Evolutionary conservation across 2,888 invertebrate genomes (phyloP).

Genomic region (Aspidiotus rigidus): DNA sequence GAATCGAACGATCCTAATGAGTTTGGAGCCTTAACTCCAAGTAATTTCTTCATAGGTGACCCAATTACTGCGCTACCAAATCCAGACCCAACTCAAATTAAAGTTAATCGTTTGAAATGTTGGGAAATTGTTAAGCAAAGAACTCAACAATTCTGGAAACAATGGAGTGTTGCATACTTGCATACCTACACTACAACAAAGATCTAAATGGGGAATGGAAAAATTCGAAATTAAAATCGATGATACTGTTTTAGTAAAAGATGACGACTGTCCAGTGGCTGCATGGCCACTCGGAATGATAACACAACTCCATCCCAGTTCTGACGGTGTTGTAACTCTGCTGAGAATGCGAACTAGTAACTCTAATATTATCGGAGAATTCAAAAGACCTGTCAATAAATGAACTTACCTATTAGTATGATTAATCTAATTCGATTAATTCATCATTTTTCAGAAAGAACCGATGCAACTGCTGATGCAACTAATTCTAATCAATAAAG

Average conservation of each 20-base stretch:
- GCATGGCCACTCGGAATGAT: background rate
- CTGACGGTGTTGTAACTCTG: background rate
- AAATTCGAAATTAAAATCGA: constrained; percentile 7
- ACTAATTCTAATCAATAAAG: too few relatives aligned
- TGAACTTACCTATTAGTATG: background rate
- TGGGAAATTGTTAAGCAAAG: background rate
- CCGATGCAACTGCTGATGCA: too few relatives aligned
- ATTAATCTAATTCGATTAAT: background rate
- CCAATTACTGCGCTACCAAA: constrained; percentile 38
- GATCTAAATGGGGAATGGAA: constrained; percentile 26
- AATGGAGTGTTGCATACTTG: background rate
- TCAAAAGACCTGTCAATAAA: background rate
- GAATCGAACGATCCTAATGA: constrained; percentile 2
- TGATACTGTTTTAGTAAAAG: constrained; percentile 1
- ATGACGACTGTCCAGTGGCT: background rate
- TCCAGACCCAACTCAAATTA: constrained; percentile 36
- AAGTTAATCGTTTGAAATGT: constrained; percentile 6
- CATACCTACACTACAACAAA: constrained; percentile 2
- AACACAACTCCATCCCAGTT: background rate
- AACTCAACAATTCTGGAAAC: constrained; percentile 2
- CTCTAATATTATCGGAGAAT: background rate
- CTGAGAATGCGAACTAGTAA: background rate
- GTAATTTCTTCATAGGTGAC: constrained; percentile 40
- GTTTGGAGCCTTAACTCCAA: background rate
- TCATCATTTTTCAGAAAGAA: too few relatives aligned